These are phyloP conservation scores for Pherbina coryleti DNA, from an alignment of 2,888 invertebrate genomes.

Conservation along the genomic window DNA sequence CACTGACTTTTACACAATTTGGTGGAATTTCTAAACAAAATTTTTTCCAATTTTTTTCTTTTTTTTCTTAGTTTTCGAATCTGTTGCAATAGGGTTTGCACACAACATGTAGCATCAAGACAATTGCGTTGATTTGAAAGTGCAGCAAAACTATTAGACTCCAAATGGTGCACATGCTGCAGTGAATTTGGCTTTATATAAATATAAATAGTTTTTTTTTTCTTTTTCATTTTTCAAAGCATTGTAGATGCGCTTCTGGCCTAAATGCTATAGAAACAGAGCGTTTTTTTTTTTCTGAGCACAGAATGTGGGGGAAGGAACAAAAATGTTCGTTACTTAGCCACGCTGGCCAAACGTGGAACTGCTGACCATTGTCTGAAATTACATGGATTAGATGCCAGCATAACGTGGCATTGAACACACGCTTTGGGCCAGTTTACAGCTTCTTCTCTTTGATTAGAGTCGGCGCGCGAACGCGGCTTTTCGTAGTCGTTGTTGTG, in stretches of 20 bases:
- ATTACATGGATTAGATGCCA: constrained; percentile 17
- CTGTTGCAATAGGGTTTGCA: no score
- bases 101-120: no score
- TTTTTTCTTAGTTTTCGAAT: no score
- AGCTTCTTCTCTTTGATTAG: constrained; percentile 49
- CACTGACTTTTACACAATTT: background rate
- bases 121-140: no score
- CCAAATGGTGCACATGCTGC: no score
- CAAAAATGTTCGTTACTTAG: background rate
- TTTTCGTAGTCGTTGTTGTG: constrained; percentile 1
- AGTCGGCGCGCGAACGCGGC: constrained; percentile 29
- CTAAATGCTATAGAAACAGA: background rate
- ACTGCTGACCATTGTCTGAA: constrained; percentile 18
- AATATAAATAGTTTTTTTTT: no score
- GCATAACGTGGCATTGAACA: background rate
- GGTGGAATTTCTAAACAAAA: no score
- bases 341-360: background rate
- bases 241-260: background rate
- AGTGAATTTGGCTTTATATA: no score
- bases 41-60: no score
- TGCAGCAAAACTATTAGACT: no score
- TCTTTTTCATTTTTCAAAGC: no score
- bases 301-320: background rate
- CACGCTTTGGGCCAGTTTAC: constrained; percentile 45
- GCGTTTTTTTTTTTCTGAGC: no score